Evolutionary conservation across 1,140 invertebrate genomes (phyloP).

Genomic region (Palaemon carinicauda): DNA sequence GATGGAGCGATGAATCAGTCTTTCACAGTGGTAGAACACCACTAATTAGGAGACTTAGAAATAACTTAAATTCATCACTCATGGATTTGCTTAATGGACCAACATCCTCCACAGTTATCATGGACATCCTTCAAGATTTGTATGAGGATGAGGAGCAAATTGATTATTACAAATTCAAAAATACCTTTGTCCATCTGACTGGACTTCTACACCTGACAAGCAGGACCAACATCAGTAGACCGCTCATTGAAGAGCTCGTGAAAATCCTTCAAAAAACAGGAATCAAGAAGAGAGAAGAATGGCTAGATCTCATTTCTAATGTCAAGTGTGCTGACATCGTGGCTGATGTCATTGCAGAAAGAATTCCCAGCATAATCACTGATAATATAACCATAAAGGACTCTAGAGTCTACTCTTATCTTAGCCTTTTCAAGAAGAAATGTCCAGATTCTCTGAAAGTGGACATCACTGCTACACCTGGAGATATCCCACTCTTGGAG

Average conservation of each 20-base stretch:
- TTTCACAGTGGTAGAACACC: not conserved
- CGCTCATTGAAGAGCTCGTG: not conserved
- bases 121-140: not conserved
- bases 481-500: too few relatives aligned
- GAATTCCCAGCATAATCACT: not conserved
- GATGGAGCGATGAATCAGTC: not conserved
- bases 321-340: not conserved
- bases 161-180: not conserved
- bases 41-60: too few relatives aligned
- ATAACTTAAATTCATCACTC: too few relatives aligned
- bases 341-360: not conserved
- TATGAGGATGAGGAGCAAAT: not conserved
- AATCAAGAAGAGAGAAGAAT: not conserved
- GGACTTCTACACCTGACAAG: not conserved
- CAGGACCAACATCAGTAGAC: not conserved
- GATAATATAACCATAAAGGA: not conserved
- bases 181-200: conserved; percentile 15
- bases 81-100: too few relatives aligned
- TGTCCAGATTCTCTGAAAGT: not conserved
- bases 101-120: not conserved
- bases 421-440: not conserved
- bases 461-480: too few relatives aligned
- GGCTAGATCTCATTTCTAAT: conserved; percentile 6
- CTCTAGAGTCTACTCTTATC: not conserved
- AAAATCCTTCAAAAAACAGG: not conserved